A percentile compares a stretch with the other conserved stretches of the same genome.
These are phyloP conservation scores for Collichthys lucidus DNA, from an alignment of 2,113 vertebrate species.

Conservation along the genomic window DNA sequence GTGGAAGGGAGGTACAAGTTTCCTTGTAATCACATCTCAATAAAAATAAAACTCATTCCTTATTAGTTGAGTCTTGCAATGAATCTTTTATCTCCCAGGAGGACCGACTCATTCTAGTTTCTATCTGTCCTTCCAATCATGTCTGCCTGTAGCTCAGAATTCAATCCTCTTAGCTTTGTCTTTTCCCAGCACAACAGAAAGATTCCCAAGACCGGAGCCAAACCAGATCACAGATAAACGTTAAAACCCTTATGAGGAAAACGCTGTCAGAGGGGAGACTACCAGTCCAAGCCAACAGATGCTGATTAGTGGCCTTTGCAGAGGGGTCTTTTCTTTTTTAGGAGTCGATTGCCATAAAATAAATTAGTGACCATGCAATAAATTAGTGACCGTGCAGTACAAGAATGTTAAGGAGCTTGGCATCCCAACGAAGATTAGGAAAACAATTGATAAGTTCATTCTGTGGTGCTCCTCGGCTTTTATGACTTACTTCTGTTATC, in stretches of 20 bases:
- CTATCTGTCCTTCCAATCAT: conserved; percentile 54
- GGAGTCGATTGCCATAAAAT: conserved; percentile 38
- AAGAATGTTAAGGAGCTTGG: conserved; percentile 61
- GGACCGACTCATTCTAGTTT: conserved; percentile 33
- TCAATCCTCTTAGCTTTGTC: conserved; percentile 67
- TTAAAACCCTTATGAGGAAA: conserved; percentile 63
- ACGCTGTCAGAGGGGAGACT: conserved; percentile 46
- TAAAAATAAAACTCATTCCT: conserved; percentile 3
- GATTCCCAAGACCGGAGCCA: conserved; percentile 61
- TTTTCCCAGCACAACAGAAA: conserved; percentile 53
- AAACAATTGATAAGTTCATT: conserved; percentile 50
- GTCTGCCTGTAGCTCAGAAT: conserved; percentile 54
- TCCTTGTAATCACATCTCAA: conserved; percentile 4
- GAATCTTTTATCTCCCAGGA: conserved; percentile 22
- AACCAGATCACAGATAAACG: conserved; percentile 66
- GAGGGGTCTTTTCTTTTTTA: conserved; percentile 46
- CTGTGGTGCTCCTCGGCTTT: conserved; percentile 29
- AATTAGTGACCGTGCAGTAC: conserved; percentile 30
- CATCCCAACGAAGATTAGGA: conserved; percentile 45
- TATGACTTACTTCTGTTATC: background rate
- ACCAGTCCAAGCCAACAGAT: conserved; percentile 46
- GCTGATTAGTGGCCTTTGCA: conserved; percentile 59
- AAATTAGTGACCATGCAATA: conserved; percentile 58
- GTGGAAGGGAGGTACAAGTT: background rate
- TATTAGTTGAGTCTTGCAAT: conserved; percentile 23